Evolutionary conservation across 2,113 vertebrate genomes (phyloP).

Genomic region (Phaetusa simplex): DNA sequence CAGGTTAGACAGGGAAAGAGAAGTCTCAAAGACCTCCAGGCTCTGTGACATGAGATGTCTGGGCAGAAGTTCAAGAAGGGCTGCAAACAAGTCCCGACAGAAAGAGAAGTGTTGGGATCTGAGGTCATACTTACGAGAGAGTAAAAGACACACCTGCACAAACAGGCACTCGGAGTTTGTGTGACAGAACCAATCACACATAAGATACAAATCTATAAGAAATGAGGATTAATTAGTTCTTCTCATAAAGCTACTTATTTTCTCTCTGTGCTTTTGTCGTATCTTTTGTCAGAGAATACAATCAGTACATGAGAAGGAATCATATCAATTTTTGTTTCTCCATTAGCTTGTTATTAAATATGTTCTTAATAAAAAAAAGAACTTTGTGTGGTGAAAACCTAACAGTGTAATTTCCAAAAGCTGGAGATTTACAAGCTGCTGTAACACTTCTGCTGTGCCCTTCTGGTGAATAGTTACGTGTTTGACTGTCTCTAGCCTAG

Average conservation of each 20-base stretch:
- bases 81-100: background rate
- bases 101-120: background rate
- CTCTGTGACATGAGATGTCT: background rate
- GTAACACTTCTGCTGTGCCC: background rate
- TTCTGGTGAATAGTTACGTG: background rate
- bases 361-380: background rate
- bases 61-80: background rate
- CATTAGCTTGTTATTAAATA: background rate
- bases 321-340: background rate
- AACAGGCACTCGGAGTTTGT: background rate
- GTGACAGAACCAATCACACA: background rate
- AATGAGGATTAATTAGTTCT: background rate
- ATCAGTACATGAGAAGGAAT: background rate
- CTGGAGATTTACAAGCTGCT: background rate
- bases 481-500: background rate
- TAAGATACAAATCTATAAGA: background rate
- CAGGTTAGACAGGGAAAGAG: background rate
- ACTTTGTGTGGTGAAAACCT: background rate
- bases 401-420: background rate
- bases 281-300: background rate
- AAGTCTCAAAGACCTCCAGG: background rate
- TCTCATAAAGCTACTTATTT: background rate
- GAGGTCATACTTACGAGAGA: background rate
- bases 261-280: background rate
- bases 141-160: background rate